Evolutionary conservation across 2,113 vertebrate genomes (phyloP).

Genomic region (Eretmodus cyanostictus): DNA sequence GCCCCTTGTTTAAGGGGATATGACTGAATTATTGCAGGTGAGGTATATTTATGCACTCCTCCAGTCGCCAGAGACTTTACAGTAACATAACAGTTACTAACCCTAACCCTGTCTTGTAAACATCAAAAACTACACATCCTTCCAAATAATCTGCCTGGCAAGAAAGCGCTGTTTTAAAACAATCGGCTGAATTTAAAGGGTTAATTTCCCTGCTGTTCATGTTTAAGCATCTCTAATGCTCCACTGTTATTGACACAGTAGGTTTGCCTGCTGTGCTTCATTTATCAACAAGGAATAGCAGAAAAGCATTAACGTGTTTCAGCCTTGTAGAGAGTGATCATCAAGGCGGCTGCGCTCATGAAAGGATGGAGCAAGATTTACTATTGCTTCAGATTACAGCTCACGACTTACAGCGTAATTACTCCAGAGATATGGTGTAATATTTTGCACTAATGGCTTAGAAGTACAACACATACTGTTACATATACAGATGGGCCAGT

Average conservation of each 20-base stretch:
- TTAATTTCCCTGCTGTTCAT: not conserved
- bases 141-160: not conserved
- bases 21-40: not conserved
- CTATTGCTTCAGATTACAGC: not conserved
- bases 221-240: not conserved
- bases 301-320: not conserved
- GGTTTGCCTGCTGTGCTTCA: not conserved
- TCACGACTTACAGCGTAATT: not conserved
- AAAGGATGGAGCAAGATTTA: not conserved
- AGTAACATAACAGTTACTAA: not conserved
- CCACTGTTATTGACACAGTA: not conserved
- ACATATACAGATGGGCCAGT: not conserved
- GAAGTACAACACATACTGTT: not conserved
- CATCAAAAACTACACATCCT: not conserved
- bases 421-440: not conserved
- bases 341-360: not conserved
- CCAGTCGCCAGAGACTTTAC: not conserved
- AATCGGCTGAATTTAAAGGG: not conserved
- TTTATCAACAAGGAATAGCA: not conserved
- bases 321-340: not conserved
- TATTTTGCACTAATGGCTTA: not conserved
- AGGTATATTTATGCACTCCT: constrained; percentile 16
- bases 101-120: not conserved
- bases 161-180: not conserved
- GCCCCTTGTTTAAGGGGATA: constrained; percentile 11